These are phyloP conservation scores for Fragum sueziense DNA, from an alignment of 2,888 invertebrate genomes.

Conservation along the genomic window DNA sequence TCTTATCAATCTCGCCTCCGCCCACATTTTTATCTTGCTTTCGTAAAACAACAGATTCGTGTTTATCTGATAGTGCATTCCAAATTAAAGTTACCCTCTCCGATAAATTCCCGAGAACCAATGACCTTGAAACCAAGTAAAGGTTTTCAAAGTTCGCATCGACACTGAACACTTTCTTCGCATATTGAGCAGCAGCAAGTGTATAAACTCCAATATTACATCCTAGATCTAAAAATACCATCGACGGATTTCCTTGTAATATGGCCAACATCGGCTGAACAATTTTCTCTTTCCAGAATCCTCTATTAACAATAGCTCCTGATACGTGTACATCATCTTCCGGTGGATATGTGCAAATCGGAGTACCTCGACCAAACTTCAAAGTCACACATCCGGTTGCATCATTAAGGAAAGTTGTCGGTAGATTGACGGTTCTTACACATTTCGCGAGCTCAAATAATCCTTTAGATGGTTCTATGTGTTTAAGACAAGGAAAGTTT, in stretches of 20 bases:
- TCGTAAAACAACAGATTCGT: background rate
- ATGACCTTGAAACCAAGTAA: background rate
- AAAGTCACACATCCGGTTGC: background rate
- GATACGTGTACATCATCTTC: background rate
- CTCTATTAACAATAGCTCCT: background rate
- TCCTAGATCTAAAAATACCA: background rate
- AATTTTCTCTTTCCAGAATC: background rate
- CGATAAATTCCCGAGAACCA: background rate
- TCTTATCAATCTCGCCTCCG: background rate
- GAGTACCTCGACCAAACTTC: constrained; percentile 4
- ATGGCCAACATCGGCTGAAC: background rate
- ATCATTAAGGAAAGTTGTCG: background rate
- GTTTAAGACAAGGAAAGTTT: background rate
- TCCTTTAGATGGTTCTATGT: background rate
- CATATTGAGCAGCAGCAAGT: background rate
- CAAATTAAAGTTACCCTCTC: constrained; percentile 1
- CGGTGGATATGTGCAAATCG: background rate
- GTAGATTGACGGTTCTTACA: background rate
- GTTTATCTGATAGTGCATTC: background rate
- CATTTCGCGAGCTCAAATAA: background rate
- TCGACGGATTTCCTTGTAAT: background rate
- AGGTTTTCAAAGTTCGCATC: constrained; percentile 10
- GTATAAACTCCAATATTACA: constrained; percentile 14
- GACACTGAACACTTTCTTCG: background rate
- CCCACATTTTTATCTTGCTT: background rate